A percentile compares a stretch with the other conserved stretches of the same genome.
These are phyloP conservation scores for Pogonophryne albipinna DNA, from an alignment of 2,797 vertebrate species.

Conservation along the genomic window DNA sequence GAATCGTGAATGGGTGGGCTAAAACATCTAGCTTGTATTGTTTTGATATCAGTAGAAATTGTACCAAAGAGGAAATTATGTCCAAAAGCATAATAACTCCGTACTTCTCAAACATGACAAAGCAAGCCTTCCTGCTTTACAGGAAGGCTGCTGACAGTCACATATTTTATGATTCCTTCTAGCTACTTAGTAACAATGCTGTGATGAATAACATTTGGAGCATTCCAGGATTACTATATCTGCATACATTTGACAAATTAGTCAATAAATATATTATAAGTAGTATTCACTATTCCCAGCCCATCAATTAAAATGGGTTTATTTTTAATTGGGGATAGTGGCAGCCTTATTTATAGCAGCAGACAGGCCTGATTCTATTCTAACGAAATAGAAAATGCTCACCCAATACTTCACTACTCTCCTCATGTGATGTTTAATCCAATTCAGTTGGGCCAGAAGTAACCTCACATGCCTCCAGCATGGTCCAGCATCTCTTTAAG, in stretches of 20 bases:
- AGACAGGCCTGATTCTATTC: slow-evolving; percentile 24
- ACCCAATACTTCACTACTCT: slow-evolving; percentile 31
- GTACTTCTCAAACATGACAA: not conserved
- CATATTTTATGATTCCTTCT: not conserved
- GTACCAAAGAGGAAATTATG: not conserved
- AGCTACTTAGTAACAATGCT: not conserved
- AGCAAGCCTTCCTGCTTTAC: not conserved
- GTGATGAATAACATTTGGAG: not conserved
- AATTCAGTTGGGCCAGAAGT: slow-evolving; percentile 55
- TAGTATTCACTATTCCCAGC: slow-evolving; percentile 4
- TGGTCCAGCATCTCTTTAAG: slow-evolving; percentile 50
- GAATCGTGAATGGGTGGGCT: not conserved
- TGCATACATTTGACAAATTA: slow-evolving; percentile 5
- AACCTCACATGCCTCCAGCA: slow-evolving; percentile 59
- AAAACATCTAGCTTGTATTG: not conserved
- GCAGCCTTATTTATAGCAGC: slow-evolving; percentile 15
- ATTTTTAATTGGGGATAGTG: slow-evolving; percentile 12
- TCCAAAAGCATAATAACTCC: not conserved
- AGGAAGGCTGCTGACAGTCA: not conserved
- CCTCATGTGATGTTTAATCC: slow-evolving; percentile 73
- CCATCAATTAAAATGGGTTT: slow-evolving; percentile 5
- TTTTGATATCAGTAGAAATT: not conserved
- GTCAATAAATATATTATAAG: not conserved
- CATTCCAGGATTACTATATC: slow-evolving; percentile 1
- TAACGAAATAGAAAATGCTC: slow-evolving; percentile 19